Base-by-base conservation (phyloP, 1,140 invertebrate genomes). In the Caenorhabditis inopinata region DNA sequence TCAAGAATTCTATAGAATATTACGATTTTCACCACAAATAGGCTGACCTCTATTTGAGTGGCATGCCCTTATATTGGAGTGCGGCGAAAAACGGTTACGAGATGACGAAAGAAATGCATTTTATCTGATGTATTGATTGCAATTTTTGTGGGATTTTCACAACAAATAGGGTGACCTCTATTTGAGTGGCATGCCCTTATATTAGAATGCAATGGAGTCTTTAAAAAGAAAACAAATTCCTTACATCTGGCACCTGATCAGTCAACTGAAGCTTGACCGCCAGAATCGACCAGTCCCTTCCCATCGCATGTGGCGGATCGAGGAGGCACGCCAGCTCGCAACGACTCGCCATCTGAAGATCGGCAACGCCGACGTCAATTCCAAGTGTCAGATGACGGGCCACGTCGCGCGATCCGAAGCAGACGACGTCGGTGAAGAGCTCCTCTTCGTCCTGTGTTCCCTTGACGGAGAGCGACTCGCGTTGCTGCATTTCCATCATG, bases 251-350 rank as follows among this genome's bases (percentile, higher is more conserved):
- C 16, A 92, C 82, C 62, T 90, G 88, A 53, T 92, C 91, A 27
- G 90, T 87, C 73, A 93, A 89, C 25, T 93, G 93, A 32, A 94
- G 88, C 79, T 92, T 90, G 0, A 94, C 92, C 4, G 93, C 93
- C 32, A 95, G 88, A 76, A 95, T 90, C 87, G 93, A 94, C 94
- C 94, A 94, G 87, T 95, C 94, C 82, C 92, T 90, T 12, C 94
- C 94, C 86, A 94, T 92, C 2, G 92, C 91, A 87, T 94, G 93
- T 7, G 92, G 91, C 0, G 93, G 93, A 89, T 95, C 94, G 14
- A 95, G 89, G 74, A 93, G 88, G 25, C 91, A 89, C 88, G 45
- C 91, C 89, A 42, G 90, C 85, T 79, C 89, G 86, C 32, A 92
- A 77, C 91, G 86, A 45, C 91, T 88, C 62, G 91, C 88, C n/a